Evolutionary conservation across 1,140 invertebrate species (phyloP).

Genomic region (Drosophila rhopaloa): DNA sequence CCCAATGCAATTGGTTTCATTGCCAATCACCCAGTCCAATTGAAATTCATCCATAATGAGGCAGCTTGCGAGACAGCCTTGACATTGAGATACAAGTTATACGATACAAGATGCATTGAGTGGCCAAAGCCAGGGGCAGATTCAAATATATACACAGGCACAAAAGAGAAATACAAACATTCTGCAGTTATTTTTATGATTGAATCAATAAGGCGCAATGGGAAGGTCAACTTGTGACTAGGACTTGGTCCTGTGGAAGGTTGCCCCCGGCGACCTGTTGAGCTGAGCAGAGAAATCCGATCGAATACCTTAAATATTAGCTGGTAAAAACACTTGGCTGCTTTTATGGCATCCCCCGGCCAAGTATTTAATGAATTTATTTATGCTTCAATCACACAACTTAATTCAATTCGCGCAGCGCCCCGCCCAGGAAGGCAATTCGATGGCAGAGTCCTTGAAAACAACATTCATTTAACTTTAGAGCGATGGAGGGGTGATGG

Average conservation of each 20-base stretch:
- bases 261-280: constrained; percentile 53
- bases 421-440: constrained; percentile 32
- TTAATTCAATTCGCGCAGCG: constrained; percentile 66
- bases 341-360: constrained; percentile 1
- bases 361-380: constrained; percentile 70
- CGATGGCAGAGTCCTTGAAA: constrained; percentile 52
- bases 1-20: constrained; percentile 15
- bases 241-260: constrained; percentile 12
- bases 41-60: constrained; percentile 61
- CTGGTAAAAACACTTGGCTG: constrained; percentile 9
- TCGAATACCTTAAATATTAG: constrained; percentile 34
- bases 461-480: constrained; percentile 48
- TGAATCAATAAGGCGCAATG: constrained; percentile 69
- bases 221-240: constrained; percentile 49
- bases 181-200: constrained; percentile 72
- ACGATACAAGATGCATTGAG: constrained; percentile 13
- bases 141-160: neutral
- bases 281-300: constrained; percentile 10
- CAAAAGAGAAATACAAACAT: constrained; percentile 29
- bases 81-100: constrained; percentile 56
- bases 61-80: constrained; percentile 44
- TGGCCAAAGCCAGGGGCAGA: constrained; percentile 13
- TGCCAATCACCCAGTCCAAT: constrained; percentile 47
- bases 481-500: neutral
- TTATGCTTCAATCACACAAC: constrained; percentile 73